Evolutionary conservation across 2,888 invertebrate species (phyloP), one percentile per base, ranked within the genome.

Genomic region (Epinotia nisella): DNA sequence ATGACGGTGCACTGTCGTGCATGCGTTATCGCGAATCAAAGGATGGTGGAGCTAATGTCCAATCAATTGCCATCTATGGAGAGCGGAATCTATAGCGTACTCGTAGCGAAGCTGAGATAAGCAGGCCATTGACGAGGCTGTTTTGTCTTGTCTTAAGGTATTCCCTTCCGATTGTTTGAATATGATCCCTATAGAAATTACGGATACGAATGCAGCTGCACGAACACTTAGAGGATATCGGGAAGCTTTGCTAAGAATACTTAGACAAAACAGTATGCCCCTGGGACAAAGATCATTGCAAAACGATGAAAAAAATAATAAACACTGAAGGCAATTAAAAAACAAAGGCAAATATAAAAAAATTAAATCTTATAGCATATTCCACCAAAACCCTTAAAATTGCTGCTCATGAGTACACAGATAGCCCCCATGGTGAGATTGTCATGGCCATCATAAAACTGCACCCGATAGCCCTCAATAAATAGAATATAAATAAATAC

Each of bases 391-490:
- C 56, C 61, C 61, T 72, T 56, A 72, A 72, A 72, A 68, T 21
- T 35, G 56, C 35, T 53, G 72, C 53, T 53, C 61, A 13, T 21
- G 21, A 67, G 65, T 59, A 71, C 61, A 72, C 67, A 68, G 67
- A 71, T 67, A 67, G 53, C 61, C 71, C 71, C 55, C 61, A 21
- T 55, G n/a, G 69, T 60, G 72, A 62, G 71, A 67, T 72, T 72
- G 67, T 72, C 72, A 67, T 56, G 51, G 61, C 67, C 39, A 39
- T 78, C 79, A 75, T 81, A 80, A 82, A 82, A 74, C 70, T 76
- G 78, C 78, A 79, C 77, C 77, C 77, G 76, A 74, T 73, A 75
- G 74, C 77, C 70, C 71, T 72, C 72, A 76, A 77, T 76, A 78
- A 56, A 49, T 35, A 68, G 72, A 72, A 45, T 71, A 72, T 61